Percentiles rank a stretch among this genome's conserved stretches.
Conservation (phyloP, 2,113 vertebrate species). For the Lagenorhynchus albirostris region DNA sequence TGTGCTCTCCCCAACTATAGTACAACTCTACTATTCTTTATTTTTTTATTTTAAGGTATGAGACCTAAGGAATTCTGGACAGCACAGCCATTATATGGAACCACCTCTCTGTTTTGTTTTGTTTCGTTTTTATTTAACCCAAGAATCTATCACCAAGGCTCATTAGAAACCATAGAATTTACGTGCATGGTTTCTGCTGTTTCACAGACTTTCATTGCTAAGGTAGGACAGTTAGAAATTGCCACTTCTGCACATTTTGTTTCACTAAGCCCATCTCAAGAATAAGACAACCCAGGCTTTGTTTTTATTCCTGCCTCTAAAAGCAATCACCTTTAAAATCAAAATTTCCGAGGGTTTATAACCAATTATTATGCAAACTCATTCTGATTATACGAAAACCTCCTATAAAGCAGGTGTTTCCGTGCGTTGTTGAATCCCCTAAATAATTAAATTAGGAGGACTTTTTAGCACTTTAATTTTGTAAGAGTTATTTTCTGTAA, state of each 20-base stretch:
- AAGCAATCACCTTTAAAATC: constrained; percentile 13
- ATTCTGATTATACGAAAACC: neutral
- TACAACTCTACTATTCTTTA: neutral
- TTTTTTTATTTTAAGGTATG: neutral
- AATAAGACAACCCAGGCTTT: neutral
- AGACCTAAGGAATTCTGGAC: neutral
- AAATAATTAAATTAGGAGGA: neutral
- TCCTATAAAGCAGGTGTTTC: neutral
- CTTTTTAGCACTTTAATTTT: neutral
- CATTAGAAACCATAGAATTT: constrained; percentile 11
- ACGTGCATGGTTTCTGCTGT: neutral
- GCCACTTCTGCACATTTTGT: neutral
- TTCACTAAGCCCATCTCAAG: neutral
- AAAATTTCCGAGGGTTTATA: neutral
- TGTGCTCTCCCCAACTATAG: neutral
- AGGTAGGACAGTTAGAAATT: neutral
- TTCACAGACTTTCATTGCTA: neutral
- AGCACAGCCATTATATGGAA: neutral
- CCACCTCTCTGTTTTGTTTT: neutral
- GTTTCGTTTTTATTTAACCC: neutral
- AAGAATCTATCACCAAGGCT: neutral
- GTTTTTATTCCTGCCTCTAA: neutral
- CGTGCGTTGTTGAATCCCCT: neutral
- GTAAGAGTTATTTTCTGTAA: neutral
- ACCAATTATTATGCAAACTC: neutral